A percentile compares a stretch with the other conserved stretches of the same genome.
Evolutionary conservation across 2,888 invertebrate species (phyloP).

Genomic region (Oxytorus armatus): DNA sequence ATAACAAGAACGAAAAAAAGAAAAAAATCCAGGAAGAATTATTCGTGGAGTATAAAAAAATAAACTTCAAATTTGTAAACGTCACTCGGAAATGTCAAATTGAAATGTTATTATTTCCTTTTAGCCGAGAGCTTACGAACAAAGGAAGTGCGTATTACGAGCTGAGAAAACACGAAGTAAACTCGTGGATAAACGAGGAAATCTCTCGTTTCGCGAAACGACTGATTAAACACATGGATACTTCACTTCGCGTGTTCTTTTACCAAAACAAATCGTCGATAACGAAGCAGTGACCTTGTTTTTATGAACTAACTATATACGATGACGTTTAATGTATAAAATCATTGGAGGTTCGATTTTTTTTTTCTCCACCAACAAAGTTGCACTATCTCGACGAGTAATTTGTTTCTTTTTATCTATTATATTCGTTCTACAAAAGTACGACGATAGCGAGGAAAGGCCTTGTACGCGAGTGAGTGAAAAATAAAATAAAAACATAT

Average conservation of each 20-base stretch:
- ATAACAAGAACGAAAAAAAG: neutral
- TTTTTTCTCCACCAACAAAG: slow-evolving; percentile 15
- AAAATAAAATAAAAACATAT: slow-evolving; percentile 15
- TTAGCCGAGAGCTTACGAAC: no score
- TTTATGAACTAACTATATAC: no score
- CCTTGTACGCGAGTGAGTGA: neutral
- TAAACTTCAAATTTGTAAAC: slow-evolving; percentile 23
- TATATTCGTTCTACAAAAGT: slow-evolving; percentile 14
- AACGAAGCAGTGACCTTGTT: slow-evolving; percentile 61
- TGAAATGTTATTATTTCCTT: slow-evolving; percentile 15
- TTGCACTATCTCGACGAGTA: slow-evolving; percentile 8
- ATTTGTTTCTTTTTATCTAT: neutral
- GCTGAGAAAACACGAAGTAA: slow-evolving; percentile 4
- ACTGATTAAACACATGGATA: slow-evolving; percentile 26
- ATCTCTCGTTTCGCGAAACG: slow-evolving; percentile 22
- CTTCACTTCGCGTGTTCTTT: slow-evolving; percentile 8
- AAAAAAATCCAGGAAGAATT: neutral
- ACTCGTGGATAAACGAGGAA: slow-evolving; percentile 24
- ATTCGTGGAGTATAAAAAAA: no score
- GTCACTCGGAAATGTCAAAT: slow-evolving; percentile 31
- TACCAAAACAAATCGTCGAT: slow-evolving; percentile 37
- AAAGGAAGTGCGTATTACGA: slow-evolving; percentile 40
- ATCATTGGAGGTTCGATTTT: no score
- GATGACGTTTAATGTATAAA: neutral
- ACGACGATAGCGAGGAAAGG: slow-evolving; percentile 1